Base-by-base conservation (phyloP, 2,113 vertebrate species). In the Pomatorhinus ruficollis region DNA sequence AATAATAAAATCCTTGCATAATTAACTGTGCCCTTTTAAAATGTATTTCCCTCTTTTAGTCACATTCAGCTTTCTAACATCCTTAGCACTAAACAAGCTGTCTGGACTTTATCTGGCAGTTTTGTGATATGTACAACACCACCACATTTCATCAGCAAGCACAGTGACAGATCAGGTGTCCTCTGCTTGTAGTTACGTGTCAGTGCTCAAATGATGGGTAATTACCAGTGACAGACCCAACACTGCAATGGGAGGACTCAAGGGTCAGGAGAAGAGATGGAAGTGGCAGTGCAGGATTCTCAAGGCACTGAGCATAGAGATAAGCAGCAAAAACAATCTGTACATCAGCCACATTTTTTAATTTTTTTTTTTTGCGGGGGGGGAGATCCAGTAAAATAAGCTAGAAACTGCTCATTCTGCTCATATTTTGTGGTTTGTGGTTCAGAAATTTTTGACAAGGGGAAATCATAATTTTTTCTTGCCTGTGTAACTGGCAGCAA, bases 181-280 rank as follows among this genome's bases (percentile, higher is more conserved):
- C 56, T 93, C 57, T 83, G 57, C 68, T 75, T 87, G 88, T 69
- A 90, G 75, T 52, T 91, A 44, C 6, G 13, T 92, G 79, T 83
- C 92, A 90, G 47, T 60, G 50, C 71, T 71, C 83, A 70, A 71
- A 93, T 49, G 52, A 89, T 56, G 44, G 47, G 74, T 87, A 93
- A 96, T 96, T 93, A 78, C 33, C 56, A 84, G 40, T 84, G 95
- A 95, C 83, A 96, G 80, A 49, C 39, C 56, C 44, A 64, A 60
- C 56, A 47, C 23, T 75, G 44, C n/a, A 56, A 54, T 3, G 37
- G 52, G 31, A 81, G 18, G 56, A 68, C 81, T 78, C 60, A 89
- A 61, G 60, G 64, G 44, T 61, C 1, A 3, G 53, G 28, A 61
- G 57, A 92, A 56, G 64, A 64, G 50, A 70, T 64, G 65, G 76